Percentiles rank a stretch among this genome's conserved stretches.
Conservation (phyloP, 2,113 vertebrate genomes). For the Leiothrix lutea region DNA sequence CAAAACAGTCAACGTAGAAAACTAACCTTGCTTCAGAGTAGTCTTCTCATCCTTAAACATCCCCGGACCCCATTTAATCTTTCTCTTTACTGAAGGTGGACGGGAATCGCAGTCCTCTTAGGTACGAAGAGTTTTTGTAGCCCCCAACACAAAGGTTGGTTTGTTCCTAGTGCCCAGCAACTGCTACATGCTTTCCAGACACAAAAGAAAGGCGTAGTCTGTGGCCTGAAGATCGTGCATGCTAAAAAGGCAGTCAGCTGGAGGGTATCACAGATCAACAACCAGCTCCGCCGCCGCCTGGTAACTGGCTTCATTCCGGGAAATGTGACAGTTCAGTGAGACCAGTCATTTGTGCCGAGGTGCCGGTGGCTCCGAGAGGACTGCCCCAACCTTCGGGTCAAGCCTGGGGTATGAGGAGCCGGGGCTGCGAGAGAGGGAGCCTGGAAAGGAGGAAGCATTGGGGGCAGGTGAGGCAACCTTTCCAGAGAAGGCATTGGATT, state of each 20-base stretch:
- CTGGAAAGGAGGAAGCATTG: neutral
- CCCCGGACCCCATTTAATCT: neutral
- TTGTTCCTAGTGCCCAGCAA: slow-evolving; percentile 34
- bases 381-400: neutral
- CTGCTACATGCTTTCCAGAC: slow-evolving; percentile 54
- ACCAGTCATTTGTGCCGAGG: neutral
- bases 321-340: neutral
- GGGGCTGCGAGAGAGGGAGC: neutral
- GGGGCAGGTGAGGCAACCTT: slow-evolving; percentile 27
- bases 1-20: neutral
- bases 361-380: neutral
- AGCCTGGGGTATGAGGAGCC: slow-evolving; percentile 1
- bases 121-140: slow-evolving; percentile 1
- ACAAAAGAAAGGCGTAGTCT: slow-evolving; percentile 67
- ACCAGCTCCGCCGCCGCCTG: neutral
- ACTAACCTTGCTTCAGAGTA: neutral
- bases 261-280: slow-evolving; percentile 9
- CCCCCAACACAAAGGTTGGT: neutral
- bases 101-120: neutral
- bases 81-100: neutral
- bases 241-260: slow-evolving; percentile 56
- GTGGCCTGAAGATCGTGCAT: slow-evolving; percentile 62
- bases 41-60: neutral
- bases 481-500: neutral
- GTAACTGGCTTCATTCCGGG: neutral